Evolutionary conservation across 2,888 invertebrate genomes (phyloP), one percentile per base, ranked within the genome.

Genomic region (Lissonota sp.): DNA sequence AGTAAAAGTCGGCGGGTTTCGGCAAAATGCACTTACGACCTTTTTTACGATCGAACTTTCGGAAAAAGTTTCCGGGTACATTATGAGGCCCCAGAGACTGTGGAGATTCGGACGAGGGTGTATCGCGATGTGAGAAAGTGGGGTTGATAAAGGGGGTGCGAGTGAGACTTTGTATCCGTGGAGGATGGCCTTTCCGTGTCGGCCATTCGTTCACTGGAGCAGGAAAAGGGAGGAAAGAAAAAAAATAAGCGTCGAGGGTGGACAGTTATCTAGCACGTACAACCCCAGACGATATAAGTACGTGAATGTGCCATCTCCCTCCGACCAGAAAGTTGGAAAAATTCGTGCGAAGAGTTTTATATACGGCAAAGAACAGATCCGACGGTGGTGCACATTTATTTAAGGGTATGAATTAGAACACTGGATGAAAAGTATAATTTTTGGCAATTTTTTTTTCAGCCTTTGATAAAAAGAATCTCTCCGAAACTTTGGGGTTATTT

Each of bases 31-130:
- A 85, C 86, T 86, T 85, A 84, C 84, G 84, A 63, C 55, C 85
- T 85, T 88, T 88, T 89, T 90, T 90, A 90, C 89, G 89, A 88
- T 83, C 86, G 73, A 89, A 90, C 87, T 90, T 90, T 87, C 87
- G 84, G 86, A 86, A 84, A 85, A 87, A 83, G 26, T 26, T 86
- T 85, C 85, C 84, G 85, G 84, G 83, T 84, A 80, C 69, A 66
- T 71, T 70, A 66, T 58, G 53, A 60, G 74, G 57, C 58, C 53
- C 49, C n/a, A 16, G 14, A 46, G 64, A 10, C 42, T 58, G 14
- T 16, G 63, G 55, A 72, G 63, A 72, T 69, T 72, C 55, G 44
- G 14, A 6, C n/a, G 16, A 62, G 55, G 55, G 55, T 53, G 62
- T 69, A 66, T 40, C 26, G 66, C 55, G 49, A 37, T 8, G 39